Base-by-base conservation (phyloP, 2,888 invertebrate species). In the Plusia festucae region DNA sequence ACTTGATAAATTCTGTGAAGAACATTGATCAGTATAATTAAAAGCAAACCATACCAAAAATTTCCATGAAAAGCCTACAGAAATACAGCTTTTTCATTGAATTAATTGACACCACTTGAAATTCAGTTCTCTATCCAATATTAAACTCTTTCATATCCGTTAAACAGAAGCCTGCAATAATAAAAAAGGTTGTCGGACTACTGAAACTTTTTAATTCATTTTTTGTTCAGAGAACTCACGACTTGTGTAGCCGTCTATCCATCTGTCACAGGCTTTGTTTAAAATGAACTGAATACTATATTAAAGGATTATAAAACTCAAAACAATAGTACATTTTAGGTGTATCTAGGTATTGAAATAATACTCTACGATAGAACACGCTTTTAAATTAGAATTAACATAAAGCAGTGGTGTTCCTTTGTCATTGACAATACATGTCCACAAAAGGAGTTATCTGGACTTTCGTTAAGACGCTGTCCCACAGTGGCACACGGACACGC, bases 201-300 rank as follows among this genome's bases (percentile, higher is more conserved):
- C 57, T 53, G 51, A 63, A 62, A 55, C 30, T 76, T 71, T 75
- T 62, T 34, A 57, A 68, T 54, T 24, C 22, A 52, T 65, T 75
- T 75, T 65, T 63, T 65, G 65, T 72, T 61, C 60, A 56, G 32
- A 34, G 62, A 57, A 63, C 68, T 63, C 65, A 58, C 72, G 68
- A 72, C 63, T 65, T 57, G 68, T 75, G 68, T 63, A 53, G 52
- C 65, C 46, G 51, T 76, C 54, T 57, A 65, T 68, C 57, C 54
- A 34, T 76, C 72, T 53, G 65, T 68, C 68, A 72, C 65, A 27
- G 57, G 51, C 62, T 65, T 75, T 74, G 76, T 74, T 68, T 64
- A 8, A 74, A 62, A 49, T 32, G 16, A 24, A n/a, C 67, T 27
- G 59, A 75, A 40, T 27, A 72, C n/a, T n/a, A n/a, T n/a, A n/a